Base-by-base conservation (phyloP, 2,888 invertebrate species). In the Synanthedon vespiformis region DNA sequence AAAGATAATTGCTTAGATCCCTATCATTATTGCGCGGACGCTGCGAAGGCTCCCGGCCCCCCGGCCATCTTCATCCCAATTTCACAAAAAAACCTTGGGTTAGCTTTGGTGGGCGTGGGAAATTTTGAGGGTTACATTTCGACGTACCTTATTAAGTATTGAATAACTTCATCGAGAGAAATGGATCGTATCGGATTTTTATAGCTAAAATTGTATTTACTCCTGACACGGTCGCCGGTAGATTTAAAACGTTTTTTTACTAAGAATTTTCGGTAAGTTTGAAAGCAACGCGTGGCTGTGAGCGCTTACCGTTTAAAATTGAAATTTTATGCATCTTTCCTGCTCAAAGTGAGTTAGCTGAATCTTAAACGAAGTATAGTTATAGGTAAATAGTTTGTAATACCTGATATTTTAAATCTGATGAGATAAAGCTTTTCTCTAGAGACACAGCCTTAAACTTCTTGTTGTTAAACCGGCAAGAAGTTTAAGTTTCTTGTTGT, bases 11-110 rank as follows among this genome's bases (percentile, higher is more conserved):
- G 72, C 74, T 68, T 63, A 74, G 78, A 80, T 82, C 73, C 74
- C 76, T 81, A 83, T 85, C 79, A 82, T 84, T 81, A 83, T 70
- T 68, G 70, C 72, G 68, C 61, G 63, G 64, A 67, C 70, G 67
- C 64, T 64, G 65, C 65, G 64, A 74, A 79, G 65, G 76, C 83
- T 83, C 77, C 79, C 74, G 80, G 80, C 79, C 56, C 83, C 77
- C 79, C 74, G 80, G 80, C 79, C 56, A 70, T 67, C 62, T 63
- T 61, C 67, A 66, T 68, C 65, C 65, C 61, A 62, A 61, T 65
- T 66, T 62, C 73, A 58, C 53, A 54, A 50, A 53, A 66, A 70
- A 71, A 70, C 65, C 64, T 63, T 68, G 64, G 64, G 58, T 58
- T 54, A 50, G 57, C 34, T 22, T 5, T 64, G 56, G 61, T 68